Conservation (phyloP, 1,140 invertebrate genomes). For the Atta cephalotes region DNA sequence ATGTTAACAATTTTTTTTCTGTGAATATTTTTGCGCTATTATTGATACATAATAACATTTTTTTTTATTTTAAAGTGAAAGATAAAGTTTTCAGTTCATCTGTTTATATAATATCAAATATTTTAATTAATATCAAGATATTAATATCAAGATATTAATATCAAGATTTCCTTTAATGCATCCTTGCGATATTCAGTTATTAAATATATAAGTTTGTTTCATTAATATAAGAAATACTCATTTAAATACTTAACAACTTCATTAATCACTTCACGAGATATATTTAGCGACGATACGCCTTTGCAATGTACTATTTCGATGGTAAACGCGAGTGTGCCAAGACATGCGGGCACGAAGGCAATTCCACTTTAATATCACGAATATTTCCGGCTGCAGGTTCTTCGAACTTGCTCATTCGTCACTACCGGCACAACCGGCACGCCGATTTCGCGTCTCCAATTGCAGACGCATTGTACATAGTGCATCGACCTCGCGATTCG, state of each 20-base stretch:
- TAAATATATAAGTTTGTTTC: neutral
- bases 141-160: neutral
- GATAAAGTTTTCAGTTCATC: neutral
- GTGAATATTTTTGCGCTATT: neutral
- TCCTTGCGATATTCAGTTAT: neutral
- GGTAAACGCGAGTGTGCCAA: slow-evolving; percentile 76
- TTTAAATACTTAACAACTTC: slow-evolving; percentile 27
- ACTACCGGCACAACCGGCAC: slow-evolving; percentile 73
- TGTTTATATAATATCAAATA: neutral
- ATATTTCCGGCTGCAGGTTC: slow-evolving; percentile 82
- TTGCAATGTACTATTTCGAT: slow-evolving; percentile 66
- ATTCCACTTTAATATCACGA: slow-evolving; percentile 84
- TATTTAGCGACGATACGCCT: slow-evolving; percentile 22
- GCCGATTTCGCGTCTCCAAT: slow-evolving; percentile 78
- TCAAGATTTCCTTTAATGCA: neutral
- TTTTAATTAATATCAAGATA: neutral
- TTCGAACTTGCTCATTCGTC: slow-evolving; percentile 78
- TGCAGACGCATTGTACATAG: slow-evolving; percentile 60
- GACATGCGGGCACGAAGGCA: slow-evolving; percentile 74
- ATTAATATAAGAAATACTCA: neutral
- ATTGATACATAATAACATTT: neutral
- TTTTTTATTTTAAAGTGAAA: neutral
- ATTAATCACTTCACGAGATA: neutral
- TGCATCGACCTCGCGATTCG: slow-evolving; percentile 51
- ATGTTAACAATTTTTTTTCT: neutral